Evolutionary conservation across 1,140 invertebrate species (phyloP).

Genomic region (Heliconius melpomene): DNA sequence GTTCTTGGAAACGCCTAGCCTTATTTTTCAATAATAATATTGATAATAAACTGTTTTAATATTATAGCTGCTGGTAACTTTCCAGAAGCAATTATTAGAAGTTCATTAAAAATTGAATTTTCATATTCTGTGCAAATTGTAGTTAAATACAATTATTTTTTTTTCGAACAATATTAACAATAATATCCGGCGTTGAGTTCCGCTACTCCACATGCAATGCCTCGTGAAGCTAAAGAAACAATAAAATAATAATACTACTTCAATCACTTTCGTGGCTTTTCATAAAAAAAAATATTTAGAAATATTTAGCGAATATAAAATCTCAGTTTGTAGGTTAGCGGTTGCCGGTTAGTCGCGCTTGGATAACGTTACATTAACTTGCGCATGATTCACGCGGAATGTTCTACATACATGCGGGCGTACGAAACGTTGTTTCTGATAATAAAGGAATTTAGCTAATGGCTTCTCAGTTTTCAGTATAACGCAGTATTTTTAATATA

Average conservation of each 20-base stretch:
- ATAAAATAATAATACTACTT: too few relatives aligned
- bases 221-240: too few relatives aligned
- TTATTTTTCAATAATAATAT: not conserved
- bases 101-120: too few relatives aligned
- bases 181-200: too few relatives aligned
- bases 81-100: too few relatives aligned
- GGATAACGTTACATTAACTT: constrained; percentile 25
- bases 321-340: constrained; percentile 18
- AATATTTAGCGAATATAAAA: not conserved
- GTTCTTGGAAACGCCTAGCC: not conserved
- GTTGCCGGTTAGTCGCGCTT: constrained; percentile 19
- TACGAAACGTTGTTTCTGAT: not conserved
- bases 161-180: too few relatives aligned
- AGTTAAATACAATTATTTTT: too few relatives aligned
- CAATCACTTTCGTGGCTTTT: too few relatives aligned
- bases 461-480: not conserved
- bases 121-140: too few relatives aligned
- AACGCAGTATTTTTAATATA: not conserved
- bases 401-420: constrained; percentile 1
- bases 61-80: too few relatives aligned
- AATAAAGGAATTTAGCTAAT: not conserved
- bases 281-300: not conserved
- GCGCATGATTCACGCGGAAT: constrained; percentile 22
- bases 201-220: too few relatives aligned
- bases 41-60: too few relatives aligned